These are phyloP conservation scores for Lithophane socia DNA, from an alignment of 2,888 invertebrate genomes.

Conservation along the genomic window DNA sequence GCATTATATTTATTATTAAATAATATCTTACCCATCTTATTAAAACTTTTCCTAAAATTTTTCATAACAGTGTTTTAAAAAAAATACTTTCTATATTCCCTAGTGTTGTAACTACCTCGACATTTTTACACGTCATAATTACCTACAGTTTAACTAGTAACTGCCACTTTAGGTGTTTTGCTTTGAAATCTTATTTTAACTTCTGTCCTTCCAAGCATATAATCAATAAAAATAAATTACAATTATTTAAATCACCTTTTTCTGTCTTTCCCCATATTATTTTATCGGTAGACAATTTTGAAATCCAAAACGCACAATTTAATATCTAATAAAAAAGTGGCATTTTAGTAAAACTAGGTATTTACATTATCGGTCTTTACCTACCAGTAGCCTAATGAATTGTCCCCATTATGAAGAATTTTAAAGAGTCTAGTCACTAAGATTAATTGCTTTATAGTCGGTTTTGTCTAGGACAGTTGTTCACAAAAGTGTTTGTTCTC, in stretches of 20 bases:
- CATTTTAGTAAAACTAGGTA: slow-evolving; percentile 65
- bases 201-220: neutral
- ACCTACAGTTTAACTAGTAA: slow-evolving; percentile 62
- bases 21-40: slow-evolving; percentile 72
- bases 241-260: neutral
- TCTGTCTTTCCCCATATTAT: neutral
- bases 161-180: slow-evolving; percentile 63
- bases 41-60: slow-evolving; percentile 72
- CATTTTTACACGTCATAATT: slow-evolving; percentile 70
- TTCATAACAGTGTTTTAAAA: slow-evolving; percentile 74
- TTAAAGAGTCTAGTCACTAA: slow-evolving; percentile 75
- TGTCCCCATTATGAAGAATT: slow-evolving; percentile 73
- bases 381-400: slow-evolving; percentile 73
- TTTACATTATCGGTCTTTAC: slow-evolving; percentile 66
- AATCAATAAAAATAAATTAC: neutral
- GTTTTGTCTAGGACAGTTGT: slow-evolving; percentile 62
- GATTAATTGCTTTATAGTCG: slow-evolving; percentile 71
- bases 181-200: slow-evolving; percentile 18
- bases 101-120: slow-evolving; percentile 78
- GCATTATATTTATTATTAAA: slow-evolving; percentile 72
- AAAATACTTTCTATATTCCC: slow-evolving; percentile 72
- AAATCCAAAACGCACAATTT: slow-evolving; percentile 68
- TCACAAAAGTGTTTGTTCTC: slow-evolving; percentile 68
- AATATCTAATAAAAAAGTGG: slow-evolving; percentile 49
- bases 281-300: slow-evolving; percentile 25